Percentiles rank a stretch among this genome's conserved stretches.
Evolutionary conservation across 2,797 vertebrate genomes (phyloP).

Genomic region (Halcyon leucocephala): DNA sequence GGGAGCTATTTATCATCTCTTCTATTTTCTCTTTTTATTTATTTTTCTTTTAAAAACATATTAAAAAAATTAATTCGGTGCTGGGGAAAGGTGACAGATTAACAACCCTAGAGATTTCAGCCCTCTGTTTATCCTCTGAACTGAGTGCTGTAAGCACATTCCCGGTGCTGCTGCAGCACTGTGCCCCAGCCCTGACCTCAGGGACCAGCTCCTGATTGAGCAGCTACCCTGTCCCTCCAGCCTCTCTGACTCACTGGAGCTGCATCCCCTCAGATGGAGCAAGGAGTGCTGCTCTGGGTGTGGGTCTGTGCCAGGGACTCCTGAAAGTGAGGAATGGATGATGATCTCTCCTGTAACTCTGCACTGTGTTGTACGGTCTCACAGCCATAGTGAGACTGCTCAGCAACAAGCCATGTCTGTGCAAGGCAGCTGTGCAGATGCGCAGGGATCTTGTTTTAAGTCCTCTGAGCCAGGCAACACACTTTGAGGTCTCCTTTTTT

Average conservation of each 20-base stretch:
- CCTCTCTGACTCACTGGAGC: neutral
- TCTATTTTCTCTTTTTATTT: slow-evolving; percentile 62
- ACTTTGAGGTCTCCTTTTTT: neutral
- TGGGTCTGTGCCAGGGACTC: neutral
- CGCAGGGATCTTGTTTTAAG: neutral
- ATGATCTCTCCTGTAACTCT: neutral
- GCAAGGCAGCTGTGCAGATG: neutral
- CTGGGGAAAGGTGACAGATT: slow-evolving; percentile 66
- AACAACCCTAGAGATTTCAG: slow-evolving; percentile 50
- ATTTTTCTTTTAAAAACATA: slow-evolving; percentile 57
- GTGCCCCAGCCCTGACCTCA: slow-evolving; percentile 46
- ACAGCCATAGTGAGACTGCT: neutral
- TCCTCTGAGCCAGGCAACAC: neutral
- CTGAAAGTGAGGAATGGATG: neutral
- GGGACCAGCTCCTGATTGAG: neutral
- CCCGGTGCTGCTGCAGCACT: neutral
- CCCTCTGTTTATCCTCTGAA: slow-evolving; percentile 50
- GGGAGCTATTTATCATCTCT: slow-evolving; percentile 48
- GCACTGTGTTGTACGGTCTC: neutral
- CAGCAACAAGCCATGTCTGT: neutral
- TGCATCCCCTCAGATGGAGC: neutral
- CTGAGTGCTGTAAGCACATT: neutral
- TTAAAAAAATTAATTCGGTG: slow-evolving; percentile 65
- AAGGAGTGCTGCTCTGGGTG: neutral
- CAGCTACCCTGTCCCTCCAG: neutral